Evolutionary conservation across 2,113 vertebrate species (phyloP).

Genomic region (Aphelocoma coerulescens): DNA sequence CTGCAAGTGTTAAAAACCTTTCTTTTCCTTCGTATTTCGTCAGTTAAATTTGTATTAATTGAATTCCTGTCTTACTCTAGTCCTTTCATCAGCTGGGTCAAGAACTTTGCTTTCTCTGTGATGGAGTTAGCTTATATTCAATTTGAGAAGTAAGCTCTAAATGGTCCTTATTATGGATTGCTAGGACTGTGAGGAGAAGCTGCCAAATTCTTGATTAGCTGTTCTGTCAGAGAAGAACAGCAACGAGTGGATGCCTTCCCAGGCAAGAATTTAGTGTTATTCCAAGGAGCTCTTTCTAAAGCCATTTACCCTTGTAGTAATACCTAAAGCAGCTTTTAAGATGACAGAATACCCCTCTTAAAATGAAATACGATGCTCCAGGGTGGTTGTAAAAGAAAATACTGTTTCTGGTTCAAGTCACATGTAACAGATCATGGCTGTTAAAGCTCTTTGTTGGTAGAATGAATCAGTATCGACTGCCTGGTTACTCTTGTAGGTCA

Average conservation of each 20-base stretch:
- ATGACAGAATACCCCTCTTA: not conserved
- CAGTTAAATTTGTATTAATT: not conserved
- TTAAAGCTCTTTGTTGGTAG: not conserved
- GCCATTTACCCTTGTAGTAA: not conserved
- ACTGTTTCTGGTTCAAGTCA: conserved; percentile 29
- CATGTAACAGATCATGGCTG: not conserved
- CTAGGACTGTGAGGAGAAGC: not conserved
- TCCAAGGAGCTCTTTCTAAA: not conserved
- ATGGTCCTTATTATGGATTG: not conserved
- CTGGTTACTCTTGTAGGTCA: not conserved
- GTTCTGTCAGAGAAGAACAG: conserved; percentile 4
- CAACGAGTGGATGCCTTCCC: not conserved
- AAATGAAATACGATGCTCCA: conserved; percentile 17
- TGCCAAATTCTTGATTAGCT: conserved; percentile 32
- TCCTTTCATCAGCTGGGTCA: not conserved
- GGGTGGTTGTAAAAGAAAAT: conserved; percentile 21
- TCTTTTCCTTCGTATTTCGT: not conserved
- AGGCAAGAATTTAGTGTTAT: not conserved
- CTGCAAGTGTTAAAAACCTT: not conserved
- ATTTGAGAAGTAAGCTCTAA: conserved; percentile 14
- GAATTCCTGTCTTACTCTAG: conserved; percentile 3
- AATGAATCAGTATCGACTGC: conserved; percentile 4
- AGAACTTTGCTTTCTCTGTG: not conserved
- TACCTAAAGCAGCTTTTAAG: conserved; percentile 23
- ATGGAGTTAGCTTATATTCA: not conserved